Percentiles rank a stretch among this genome's conserved stretches.
Evolutionary conservation across 1,140 invertebrate genomes (phyloP).

Genomic region (Drosophila murphyi): DNA sequence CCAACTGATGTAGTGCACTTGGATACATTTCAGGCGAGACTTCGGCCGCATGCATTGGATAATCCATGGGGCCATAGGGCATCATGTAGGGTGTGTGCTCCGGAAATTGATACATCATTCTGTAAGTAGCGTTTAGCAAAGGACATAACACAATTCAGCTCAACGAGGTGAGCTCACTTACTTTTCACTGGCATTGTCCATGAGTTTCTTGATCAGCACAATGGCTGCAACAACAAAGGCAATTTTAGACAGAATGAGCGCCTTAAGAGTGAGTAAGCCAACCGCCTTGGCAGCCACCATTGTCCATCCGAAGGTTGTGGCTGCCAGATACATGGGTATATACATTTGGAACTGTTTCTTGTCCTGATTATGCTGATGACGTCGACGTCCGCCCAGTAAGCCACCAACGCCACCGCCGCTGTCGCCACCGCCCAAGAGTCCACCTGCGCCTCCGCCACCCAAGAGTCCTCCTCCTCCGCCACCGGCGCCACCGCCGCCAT

Average conservation of each 20-base stretch:
- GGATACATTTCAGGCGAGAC: conserved; percentile 64
- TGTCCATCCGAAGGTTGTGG: conserved; percentile 87
- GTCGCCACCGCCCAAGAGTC: conserved; percentile 30
- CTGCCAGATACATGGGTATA: conserved; percentile 87
- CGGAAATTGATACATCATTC: conserved; percentile 81
- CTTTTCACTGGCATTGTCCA: conserved; percentile 85
- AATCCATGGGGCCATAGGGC: conserved; percentile 81
- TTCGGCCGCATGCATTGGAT: conserved; percentile 70
- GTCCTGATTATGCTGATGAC: conserved; percentile 58
- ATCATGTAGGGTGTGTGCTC: conserved; percentile 84
- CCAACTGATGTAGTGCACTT: conserved; percentile 57
- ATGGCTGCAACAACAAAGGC: conserved; percentile 86
- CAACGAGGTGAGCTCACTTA: conserved; percentile 24
- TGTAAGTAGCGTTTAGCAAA: conserved; percentile 15
- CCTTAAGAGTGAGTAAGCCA: conserved; percentile 87
- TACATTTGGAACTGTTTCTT: conserved; percentile 87
- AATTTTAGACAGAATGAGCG: conserved; percentile 87
- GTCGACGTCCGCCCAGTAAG: conserved; percentile 70
- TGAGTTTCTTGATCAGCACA: conserved; percentile 86
- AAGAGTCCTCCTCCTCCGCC: conserved; percentile 41
- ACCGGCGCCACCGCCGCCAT: conserved; percentile 51
- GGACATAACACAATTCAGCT: background rate
- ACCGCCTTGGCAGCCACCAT: conserved; percentile 86
- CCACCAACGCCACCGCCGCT: conserved; percentile 78
- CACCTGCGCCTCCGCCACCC: conserved; percentile 36